Conservation (phyloP, 2,888 invertebrate genomes). For the Eristalis tenax region DNA sequence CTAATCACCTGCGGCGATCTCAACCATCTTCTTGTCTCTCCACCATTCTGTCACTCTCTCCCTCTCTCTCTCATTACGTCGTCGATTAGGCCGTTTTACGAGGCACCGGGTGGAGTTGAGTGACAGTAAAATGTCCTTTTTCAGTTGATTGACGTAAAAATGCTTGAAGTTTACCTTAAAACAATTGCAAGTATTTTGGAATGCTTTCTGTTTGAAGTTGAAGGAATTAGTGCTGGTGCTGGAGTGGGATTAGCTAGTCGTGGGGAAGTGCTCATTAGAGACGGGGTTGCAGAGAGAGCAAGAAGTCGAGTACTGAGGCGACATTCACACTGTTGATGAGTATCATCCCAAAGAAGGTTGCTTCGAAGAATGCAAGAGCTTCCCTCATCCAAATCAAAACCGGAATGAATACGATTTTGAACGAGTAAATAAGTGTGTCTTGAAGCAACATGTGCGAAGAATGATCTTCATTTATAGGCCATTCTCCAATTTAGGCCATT, state of each 20-base stretch:
- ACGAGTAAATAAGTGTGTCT: neutral
- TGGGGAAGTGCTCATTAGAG: no score
- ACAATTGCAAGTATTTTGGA: constrained; percentile 77
- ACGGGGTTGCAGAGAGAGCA: no score
- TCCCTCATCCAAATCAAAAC: neutral
- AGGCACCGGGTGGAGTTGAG: constrained; percentile 31
- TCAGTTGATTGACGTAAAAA: constrained; percentile 78
- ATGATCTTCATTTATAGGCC: neutral
- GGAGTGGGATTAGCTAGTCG: no score
- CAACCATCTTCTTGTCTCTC: neutral
- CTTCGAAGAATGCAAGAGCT: no score
- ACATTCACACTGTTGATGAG: no score
- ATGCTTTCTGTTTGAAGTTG: neutral
- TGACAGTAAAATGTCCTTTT: constrained; percentile 61
- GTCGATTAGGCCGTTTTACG: constrained; percentile 50
- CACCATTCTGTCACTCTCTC: neutral
- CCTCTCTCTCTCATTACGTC: constrained; percentile 36
- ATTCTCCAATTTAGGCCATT: neutral
- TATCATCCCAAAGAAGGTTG: no score
- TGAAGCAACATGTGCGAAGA: neutral
- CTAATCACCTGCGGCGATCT: constrained; percentile 67
- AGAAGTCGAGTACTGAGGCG: no score
- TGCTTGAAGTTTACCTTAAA: constrained; percentile 80
- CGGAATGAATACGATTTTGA: neutral
- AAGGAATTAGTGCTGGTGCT: neutral